Conservation (phyloP, 1,140 invertebrate genomes). For the Linepithema humile region DNA sequence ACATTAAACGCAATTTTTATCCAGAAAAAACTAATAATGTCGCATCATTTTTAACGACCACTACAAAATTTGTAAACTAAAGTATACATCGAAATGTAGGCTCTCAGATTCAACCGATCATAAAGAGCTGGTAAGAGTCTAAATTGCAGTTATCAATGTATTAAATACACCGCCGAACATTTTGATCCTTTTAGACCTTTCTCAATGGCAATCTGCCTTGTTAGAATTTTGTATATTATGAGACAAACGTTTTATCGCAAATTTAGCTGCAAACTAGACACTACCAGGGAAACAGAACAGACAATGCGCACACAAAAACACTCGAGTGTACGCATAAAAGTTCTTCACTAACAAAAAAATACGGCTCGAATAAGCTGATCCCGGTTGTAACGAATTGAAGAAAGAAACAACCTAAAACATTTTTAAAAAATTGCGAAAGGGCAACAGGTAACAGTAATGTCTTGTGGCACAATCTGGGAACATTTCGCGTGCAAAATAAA, state of each 20-base stretch:
- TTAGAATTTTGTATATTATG: no score
- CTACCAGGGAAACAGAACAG: no score
- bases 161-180: no score
- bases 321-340: no score
- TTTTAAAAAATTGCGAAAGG: conserved; percentile 36
- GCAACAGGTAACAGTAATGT: conserved; percentile 79
- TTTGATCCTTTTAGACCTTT: no score
- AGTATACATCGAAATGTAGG: not conserved
- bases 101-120: no score
- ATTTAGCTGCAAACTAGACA: no score
- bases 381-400: conserved; percentile 11
- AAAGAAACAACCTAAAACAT: conserved; percentile 22
- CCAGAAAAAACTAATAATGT: not conserved
- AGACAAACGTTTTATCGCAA: no score
- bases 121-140: no score
- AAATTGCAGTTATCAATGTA: no score
- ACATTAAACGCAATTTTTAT: conserved; percentile 15
- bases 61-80: conserved; percentile 15
- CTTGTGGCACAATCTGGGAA: conserved; percentile 78
- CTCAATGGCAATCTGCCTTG: no score
- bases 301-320: no score
- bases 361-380: conserved; percentile 20
- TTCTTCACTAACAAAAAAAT: not conserved
- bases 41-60: not conserved
- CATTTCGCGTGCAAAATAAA: conserved; percentile 73